Base-by-base conservation (phyloP, 2,797 vertebrate genomes). In the Nannoperca obscura region DNA sequence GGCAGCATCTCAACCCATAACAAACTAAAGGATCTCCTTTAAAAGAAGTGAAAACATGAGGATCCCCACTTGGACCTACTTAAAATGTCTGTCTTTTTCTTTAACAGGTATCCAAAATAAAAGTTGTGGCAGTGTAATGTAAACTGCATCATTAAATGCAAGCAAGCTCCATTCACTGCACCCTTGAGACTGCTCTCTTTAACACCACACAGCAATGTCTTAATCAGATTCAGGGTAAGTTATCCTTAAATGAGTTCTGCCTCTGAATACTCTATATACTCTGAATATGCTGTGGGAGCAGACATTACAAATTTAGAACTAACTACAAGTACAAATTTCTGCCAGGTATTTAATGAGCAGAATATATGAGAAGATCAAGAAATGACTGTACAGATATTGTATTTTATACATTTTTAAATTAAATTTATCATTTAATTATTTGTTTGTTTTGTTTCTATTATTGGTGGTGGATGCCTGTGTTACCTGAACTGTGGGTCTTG, bases 401-500 rank as follows among this genome's bases (percentile, higher is more conserved):
- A 27, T 27, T 27, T 27, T 27, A 27, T 14, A 36, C 36, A 36
- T 40, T 19, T 66, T 52, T 36, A 1, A 1, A 36, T 36, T 4
- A 0, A 50, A 46, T n/a, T n/a, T 15, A 50, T 49, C 1, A 46
- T n/a, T 22, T 15, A n/a, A 30, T 22, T 15, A n/a, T 40, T 22
- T 13, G 11, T 50, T 53, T 10, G 20, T 52, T 13, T n/a, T 27
- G 24, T 27, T 42, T 5, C 17, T 42, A 9, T 55, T 32, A 46
- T 8, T 24, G 32, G 10, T 4, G 2, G 0, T 34, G 36, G 34
- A 24, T 7, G 15, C 66, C 44, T 27, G 8, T 82, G 93, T 94
- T 93, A 99, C 98, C 97, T 81, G 96, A 96, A 74, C 96, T 96
- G 40, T 97, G 97, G 67, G 94, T 95, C 93, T 98, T 99, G 86